A percentile compares a stretch with the other conserved stretches of the same genome.
These are phyloP conservation scores for Gracilinanus agilis DNA, from an alignment of 2,113 vertebrate species.

Conservation along the genomic window DNA sequence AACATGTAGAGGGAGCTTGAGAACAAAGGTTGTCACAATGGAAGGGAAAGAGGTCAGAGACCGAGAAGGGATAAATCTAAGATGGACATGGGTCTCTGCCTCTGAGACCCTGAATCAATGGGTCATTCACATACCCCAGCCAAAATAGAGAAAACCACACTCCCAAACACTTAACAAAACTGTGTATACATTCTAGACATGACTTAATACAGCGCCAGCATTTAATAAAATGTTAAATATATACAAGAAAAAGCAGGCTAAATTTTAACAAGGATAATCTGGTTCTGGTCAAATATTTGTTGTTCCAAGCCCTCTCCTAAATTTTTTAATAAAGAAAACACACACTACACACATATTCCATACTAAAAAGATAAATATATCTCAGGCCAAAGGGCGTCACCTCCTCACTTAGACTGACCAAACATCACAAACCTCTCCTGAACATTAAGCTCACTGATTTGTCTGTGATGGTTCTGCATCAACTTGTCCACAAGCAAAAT, in stretches of 20 bases:
- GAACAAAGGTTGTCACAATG: neutral
- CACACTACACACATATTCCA: slow-evolving; percentile 37
- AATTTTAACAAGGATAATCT: slow-evolving; percentile 57
- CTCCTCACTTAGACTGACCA: slow-evolving; percentile 1
- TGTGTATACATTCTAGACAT: slow-evolving; percentile 22
- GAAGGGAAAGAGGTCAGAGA: neutral
- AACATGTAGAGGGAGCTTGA: neutral
- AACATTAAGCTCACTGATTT: neutral
- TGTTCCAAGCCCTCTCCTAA: slow-evolving; percentile 58
- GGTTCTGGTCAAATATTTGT: slow-evolving; percentile 74
- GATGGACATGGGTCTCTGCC: neutral
- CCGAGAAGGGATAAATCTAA: neutral
- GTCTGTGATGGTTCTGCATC: neutral
- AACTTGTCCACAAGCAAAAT: neutral
- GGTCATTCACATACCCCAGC: neutral
- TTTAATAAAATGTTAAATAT: slow-evolving; percentile 48
- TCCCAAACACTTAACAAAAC: neutral
- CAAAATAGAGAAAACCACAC: slow-evolving; percentile 17
- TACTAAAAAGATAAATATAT: neutral
- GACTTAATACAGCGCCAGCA: slow-evolving; percentile 13
- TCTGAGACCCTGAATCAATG: neutral
- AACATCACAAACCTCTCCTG: neutral
- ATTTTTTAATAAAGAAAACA: slow-evolving; percentile 64
- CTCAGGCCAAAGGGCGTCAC: neutral
- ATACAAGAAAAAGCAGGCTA: slow-evolving; percentile 57